These are phyloP conservation scores for Suricata suricatta DNA, from an alignment of 2,113 vertebrate species.

Conservation along the genomic window DNA sequence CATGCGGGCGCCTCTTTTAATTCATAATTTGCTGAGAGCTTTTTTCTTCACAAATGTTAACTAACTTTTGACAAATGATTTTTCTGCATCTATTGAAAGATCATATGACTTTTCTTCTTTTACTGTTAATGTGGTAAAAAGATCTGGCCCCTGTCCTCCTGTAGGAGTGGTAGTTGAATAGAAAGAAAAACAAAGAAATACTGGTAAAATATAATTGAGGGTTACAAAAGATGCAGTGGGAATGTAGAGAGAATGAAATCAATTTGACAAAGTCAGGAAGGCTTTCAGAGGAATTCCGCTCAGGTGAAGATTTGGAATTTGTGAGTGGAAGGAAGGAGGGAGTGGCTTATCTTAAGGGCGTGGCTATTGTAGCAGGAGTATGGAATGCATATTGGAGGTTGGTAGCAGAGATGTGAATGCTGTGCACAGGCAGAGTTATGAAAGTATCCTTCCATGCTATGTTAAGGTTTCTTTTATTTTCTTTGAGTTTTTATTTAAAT, in stretches of 20 bases:
- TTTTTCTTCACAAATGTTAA: not conserved
- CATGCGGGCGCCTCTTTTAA: not conserved
- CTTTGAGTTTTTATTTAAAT: too few species aligned
- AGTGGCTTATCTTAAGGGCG: not conserved
- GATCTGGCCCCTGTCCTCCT: not conserved
- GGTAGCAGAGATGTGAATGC: not conserved
- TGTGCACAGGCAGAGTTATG: not conserved
- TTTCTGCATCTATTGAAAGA: constrained; percentile 3
- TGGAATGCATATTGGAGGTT: not conserved
- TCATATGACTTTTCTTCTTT: constrained; percentile 15
- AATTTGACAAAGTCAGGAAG: not conserved
- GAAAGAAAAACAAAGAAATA: not conserved
- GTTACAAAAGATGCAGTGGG: not conserved
- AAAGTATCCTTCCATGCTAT: not conserved
- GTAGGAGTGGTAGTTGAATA: not conserved
- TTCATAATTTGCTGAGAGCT: not conserved
- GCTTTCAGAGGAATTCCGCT: not conserved
- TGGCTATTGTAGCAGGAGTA: not conserved
- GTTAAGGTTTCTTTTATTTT: not conserved
- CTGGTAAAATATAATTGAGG: not conserved
- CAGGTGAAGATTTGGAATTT: not conserved
- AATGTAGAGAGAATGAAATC: not conserved
- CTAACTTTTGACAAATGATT: constrained; percentile 9
- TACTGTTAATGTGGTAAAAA: constrained; percentile 4
- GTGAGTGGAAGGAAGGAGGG: not conserved